Evolutionary conservation across 2,797 vertebrate species (phyloP), one percentile per base, ranked within the genome.

Genomic region (Macropus fuliginosus): DNA sequence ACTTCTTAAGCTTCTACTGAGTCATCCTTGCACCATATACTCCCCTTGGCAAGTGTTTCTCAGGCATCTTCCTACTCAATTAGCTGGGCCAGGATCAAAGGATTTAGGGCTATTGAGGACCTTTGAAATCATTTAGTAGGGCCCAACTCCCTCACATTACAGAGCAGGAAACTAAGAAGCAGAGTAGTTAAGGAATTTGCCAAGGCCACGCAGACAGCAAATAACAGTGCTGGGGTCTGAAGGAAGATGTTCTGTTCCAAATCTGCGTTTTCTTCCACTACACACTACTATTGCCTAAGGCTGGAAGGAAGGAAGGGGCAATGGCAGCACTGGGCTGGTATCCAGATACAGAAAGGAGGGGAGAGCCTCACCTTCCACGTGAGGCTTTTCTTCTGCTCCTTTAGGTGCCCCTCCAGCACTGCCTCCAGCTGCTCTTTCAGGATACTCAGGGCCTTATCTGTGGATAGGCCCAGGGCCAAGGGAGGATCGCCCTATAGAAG

Each of bases 381-480:
- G 81, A 97, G 96, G 66, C 97, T 97, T 94, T 98, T 99, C 46
- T 98, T 99, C 97, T 31, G 97, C 18, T 99, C 98, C 92, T 98
- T 99, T 98, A 99, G 99, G 98, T 99, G 99, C 62, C 99, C 99
- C 74, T 99, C 99, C 98, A 99, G 98, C 95, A 99, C 98, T 27
- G 97, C 98, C 97, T 98, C 99, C 94, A 99, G 98, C 98, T 99
- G 99, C 96, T 99, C 99, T 98, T 99, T 99, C 66, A 99, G 99
- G 95, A 99, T 99, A 0, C 97, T 98, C 96, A 99, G 99, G 96
- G 99, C 99, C 98, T 99, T 99, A 93, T 98, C 97, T 9, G 99
- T 99, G 59, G 99, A 99, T 96, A 99, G 99, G 95, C 99, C 99
- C 98, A 99, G 98, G 97, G 98, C 97, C 97, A 98, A 98, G 90